These are phyloP conservation scores for Hippocampus zosterae DNA, from an alignment of 2,113 vertebrate species.

Conservation along the genomic window DNA sequence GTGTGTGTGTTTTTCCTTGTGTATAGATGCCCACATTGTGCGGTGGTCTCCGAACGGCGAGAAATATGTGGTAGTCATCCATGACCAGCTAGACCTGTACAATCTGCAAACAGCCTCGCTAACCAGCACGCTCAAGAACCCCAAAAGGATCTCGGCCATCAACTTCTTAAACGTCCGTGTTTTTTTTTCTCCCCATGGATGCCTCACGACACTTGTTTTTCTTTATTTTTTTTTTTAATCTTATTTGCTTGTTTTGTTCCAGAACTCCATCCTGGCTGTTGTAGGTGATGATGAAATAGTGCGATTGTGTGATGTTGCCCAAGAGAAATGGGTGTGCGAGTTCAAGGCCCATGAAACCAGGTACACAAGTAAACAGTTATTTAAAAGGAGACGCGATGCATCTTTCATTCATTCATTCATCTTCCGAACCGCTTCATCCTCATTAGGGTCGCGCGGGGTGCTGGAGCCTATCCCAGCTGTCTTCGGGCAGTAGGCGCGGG, in stretches of 20 bases:
- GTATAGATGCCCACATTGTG: constrained; percentile 85
- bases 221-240: not conserved
- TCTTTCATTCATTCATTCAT: too few relatives aligned
- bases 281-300: constrained; percentile 86
- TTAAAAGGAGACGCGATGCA: too few relatives aligned
- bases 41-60: constrained; percentile 89
- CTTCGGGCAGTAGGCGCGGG: too few relatives aligned
- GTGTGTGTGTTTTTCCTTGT: not conserved
- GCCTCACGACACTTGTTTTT: not conserved
- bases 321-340: constrained; percentile 79
- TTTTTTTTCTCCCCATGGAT: too few relatives aligned
- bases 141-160: constrained; percentile 84
- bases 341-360: constrained; percentile 95
- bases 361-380: constrained; percentile 53
- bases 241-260: constrained; percentile 12
- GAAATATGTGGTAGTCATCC: constrained; percentile 77
- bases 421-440: too few relatives aligned
- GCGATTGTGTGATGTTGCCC: constrained; percentile 77
- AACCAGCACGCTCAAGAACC: constrained; percentile 74
- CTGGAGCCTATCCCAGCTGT: too few relatives aligned
- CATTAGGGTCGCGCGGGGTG: too few relatives aligned
- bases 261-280: constrained; percentile 84
- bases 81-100: constrained; percentile 82
- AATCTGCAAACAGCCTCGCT: constrained; percentile 82
- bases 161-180: constrained; percentile 85